Conservation (phyloP, 2,113 vertebrate genomes). For the Sciurus niger region DNA sequence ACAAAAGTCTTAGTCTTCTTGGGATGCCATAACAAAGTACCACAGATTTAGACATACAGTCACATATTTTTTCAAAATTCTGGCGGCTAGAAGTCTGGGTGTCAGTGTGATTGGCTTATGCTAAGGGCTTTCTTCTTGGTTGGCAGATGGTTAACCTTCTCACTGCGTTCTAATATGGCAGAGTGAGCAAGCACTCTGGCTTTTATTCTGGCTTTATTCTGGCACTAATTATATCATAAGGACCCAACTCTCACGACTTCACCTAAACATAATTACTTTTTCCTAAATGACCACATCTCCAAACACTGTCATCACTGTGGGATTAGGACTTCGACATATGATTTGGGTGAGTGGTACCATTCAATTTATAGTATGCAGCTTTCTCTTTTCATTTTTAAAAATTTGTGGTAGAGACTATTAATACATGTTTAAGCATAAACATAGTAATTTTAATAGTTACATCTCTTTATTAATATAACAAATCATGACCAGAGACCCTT, state of each 20-base stretch:
- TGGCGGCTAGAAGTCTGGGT: background rate
- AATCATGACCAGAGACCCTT: background rate
- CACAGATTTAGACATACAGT: background rate
- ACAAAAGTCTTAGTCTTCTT: background rate
- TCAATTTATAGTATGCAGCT: background rate
- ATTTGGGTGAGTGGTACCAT: background rate
- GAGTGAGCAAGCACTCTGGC: background rate
- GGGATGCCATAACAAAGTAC: background rate
- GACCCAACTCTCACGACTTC: background rate
- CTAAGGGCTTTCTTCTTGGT: background rate
- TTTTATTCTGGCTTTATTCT: background rate
- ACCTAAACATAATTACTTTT: background rate
- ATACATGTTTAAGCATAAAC: background rate
- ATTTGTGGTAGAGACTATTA: background rate
- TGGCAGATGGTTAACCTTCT: background rate
- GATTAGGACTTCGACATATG: background rate
- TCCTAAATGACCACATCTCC: background rate
- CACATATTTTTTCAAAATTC: background rate
- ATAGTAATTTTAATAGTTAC: background rate
- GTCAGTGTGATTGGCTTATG: background rate
- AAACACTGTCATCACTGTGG: background rate
- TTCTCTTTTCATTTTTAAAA: slow-evolving; percentile 3
- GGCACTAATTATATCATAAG: background rate
- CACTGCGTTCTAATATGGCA: background rate
- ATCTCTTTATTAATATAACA: slow-evolving; percentile 17